These are phyloP conservation scores for Tanypteryx hageni DNA, from an alignment of 2,888 invertebrate species.

Conservation along the genomic window DNA sequence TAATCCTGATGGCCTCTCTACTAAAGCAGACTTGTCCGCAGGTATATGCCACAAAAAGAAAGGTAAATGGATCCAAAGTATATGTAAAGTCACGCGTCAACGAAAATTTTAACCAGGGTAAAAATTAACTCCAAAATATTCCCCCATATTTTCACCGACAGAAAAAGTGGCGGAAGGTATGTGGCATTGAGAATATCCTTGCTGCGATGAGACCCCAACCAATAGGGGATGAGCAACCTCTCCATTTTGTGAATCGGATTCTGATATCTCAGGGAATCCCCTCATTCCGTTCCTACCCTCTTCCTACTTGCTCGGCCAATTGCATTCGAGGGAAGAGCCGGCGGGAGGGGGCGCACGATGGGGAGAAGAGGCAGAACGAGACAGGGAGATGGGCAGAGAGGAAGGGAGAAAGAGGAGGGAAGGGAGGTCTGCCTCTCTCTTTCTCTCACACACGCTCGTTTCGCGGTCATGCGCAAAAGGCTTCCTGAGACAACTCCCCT, in stretches of 20 bases:
- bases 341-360: background rate
- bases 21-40: no score
- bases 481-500: background rate
- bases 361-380: background rate
- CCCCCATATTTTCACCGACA: no score
- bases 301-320: background rate
- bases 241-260: slow-evolving; percentile 21
- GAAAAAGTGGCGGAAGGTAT: no score
- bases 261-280: slow-evolving; percentile 22
- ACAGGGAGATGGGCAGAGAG: background rate
- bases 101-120: no score
- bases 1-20: no score
- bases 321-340: background rate
- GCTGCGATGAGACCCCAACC: background rate
- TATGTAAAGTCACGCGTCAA: no score
- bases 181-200: no score
- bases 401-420: no score
- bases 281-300: background rate
- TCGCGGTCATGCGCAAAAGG: slow-evolving; percentile 14
- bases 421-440: no score
- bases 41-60: no score
- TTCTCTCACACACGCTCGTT: background rate
- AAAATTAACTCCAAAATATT: no score
- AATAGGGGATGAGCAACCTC: background rate
- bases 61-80: no score